phyloP scores from a whole-genome alignment of 2,888 invertebrate species.

The Tuta absoluta region DNA sequence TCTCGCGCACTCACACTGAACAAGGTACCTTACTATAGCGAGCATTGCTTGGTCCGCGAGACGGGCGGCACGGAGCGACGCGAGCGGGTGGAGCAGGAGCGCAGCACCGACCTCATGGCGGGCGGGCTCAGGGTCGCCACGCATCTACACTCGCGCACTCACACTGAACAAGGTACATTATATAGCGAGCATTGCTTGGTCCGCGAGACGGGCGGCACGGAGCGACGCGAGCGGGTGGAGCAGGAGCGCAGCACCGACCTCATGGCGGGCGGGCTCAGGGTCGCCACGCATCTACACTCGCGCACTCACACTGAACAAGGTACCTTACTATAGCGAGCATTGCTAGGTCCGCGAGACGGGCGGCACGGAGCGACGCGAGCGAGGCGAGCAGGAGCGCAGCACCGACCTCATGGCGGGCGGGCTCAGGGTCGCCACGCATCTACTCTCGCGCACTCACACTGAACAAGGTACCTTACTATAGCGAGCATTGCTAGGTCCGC shows the following conservation, averaged over 20 bases:
- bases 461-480: no score
- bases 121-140: constrained; percentile 90
- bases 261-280: constrained; percentile 89
- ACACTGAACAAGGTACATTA: constrained; percentile 91
- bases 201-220: constrained; percentile 79
- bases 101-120: constrained; percentile 90
- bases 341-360: constrained; percentile 62
- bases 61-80: constrained; percentile 84
- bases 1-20: constrained; percentile 90
- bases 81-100: constrained; percentile 91
- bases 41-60: constrained; percentile 66
- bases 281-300: constrained; percentile 90
- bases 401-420: background rate
- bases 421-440: no score
- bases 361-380: constrained; percentile 85
- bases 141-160: constrained; percentile 90
- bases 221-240: constrained; percentile 89
- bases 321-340: no score
- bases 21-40: constrained; percentile 81
- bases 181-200: constrained; percentile 70
- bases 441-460: no score
- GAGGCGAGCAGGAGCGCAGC: constrained; percentile 89
- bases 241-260: constrained; percentile 92
- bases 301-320: constrained; percentile 86
- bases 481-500: no score